These are phyloP conservation scores for Percopsis transmontana DNA, from an alignment of 2,113 vertebrate species.

Conservation along the genomic window DNA sequence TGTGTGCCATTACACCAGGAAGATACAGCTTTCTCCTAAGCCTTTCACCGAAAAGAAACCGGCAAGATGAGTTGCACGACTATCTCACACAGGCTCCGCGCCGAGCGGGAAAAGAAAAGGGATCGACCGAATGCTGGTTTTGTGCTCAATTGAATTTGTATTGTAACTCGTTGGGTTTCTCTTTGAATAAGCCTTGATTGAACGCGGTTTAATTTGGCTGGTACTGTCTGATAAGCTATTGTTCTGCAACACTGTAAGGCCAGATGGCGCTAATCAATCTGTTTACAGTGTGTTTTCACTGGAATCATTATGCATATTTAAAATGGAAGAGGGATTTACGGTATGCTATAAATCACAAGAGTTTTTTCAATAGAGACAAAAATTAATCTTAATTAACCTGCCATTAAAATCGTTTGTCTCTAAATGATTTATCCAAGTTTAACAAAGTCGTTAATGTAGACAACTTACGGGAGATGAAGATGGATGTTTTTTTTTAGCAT, in stretches of 20 bases:
- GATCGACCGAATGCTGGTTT: not conserved
- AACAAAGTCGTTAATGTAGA: conserved; percentile 36
- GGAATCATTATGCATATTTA: conserved; percentile 42
- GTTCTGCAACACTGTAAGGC: not conserved
- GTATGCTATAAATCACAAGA: conserved; percentile 47
- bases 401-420: conserved; percentile 53
- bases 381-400: conserved; percentile 64
- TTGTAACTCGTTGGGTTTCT: not conserved
- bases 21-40: conserved; percentile 33
- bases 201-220: conserved; percentile 1
- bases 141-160: not conserved
- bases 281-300: conserved; percentile 22
- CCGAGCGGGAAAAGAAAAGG: not conserved
- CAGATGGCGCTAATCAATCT: conserved; percentile 39
- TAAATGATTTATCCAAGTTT: too few relatives aligned
- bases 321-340: conserved; percentile 44
- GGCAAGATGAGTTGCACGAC: conserved; percentile 31
- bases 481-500: conserved; percentile 30
- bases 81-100: conserved; percentile 21
- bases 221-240: not conserved
- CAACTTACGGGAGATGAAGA: conserved; percentile 37
- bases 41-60: conserved; percentile 11
- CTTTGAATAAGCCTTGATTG: conserved; percentile 8
- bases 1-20: conserved; percentile 32
- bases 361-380: conserved; percentile 28